Base-by-base conservation (phyloP, 2,888 invertebrate genomes). In the Chironomus riparius region DNA sequence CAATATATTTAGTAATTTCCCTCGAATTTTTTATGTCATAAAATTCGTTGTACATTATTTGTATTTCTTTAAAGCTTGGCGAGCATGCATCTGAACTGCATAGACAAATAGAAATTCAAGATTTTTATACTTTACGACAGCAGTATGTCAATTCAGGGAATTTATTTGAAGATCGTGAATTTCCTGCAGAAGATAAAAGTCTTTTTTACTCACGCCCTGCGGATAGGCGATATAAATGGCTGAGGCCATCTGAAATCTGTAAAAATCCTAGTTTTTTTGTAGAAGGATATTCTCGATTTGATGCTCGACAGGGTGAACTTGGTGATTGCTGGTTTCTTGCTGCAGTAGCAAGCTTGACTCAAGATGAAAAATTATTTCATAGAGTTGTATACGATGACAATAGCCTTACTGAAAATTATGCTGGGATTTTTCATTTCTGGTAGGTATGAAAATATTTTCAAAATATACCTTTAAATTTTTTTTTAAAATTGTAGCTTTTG, bases 271-370 rank as follows among this genome's bases (percentile, higher is more conserved):
- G 94, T 81, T 89, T 98, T 78, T 97, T 98, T 83, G 93, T 94
- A 61, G 97, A 94, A 80, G 98, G 97, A 1, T 97, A 95, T 83
- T 94, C 95, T 22, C 89, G 99, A 76, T 99, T 99, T 86, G 99
- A 99, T 85, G 95, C 99, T 1, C 94, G 95, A 80, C 98, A 99
- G 84, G 98, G 98, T 75, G 97, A 97, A 86, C 85, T 98, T 24
- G 97, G 98, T 4, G 97, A 98, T 83, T 98, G 98, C 83, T 98
- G 98, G 98, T 86, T 97, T 10, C 85, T 98, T 76, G 97, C 97
- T 0, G 98, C 98, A 4, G 92, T 96, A 0, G 97, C 98, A 12
- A 96, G 95, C 85, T 86, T 98, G 38, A 97, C 98, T 0, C 87
- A 97, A 80, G 91, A 95, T 82, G 84, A 82, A 80, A 89, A 91